Evolutionary conservation across 2,797 vertebrate species (phyloP).

Genomic region (Anguilla pacifica): DNA sequence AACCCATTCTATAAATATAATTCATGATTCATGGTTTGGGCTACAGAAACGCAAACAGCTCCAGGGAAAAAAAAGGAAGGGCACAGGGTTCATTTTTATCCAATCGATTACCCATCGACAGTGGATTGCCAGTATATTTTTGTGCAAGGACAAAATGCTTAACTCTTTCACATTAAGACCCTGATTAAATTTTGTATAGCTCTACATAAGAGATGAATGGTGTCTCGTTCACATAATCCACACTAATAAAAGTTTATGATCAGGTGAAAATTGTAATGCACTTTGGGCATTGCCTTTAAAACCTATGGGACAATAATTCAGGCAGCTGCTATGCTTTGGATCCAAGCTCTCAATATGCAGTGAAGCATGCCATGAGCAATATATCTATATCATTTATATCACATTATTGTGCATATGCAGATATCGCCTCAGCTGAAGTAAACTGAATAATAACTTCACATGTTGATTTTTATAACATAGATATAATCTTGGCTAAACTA

Average conservation of each 20-base stretch:
- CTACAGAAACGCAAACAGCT: too few relatives aligned
- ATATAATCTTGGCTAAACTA: too few relatives aligned
- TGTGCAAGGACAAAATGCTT: neutral
- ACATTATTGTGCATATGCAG: neutral
- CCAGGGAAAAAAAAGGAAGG: too few relatives aligned
- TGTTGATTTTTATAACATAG: neutral
- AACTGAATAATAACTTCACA: neutral
- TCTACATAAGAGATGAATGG: neutral
- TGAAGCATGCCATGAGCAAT: neutral
- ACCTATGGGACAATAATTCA: neutral
- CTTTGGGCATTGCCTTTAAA: slow-evolving; percentile 8
- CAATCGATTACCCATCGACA: neutral
- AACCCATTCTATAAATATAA: too few relatives aligned
- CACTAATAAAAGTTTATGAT: slow-evolving; percentile 21
- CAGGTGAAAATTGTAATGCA: slow-evolving; percentile 5
- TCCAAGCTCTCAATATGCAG: neutral
- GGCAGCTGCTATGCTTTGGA: neutral
- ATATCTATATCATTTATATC: neutral
- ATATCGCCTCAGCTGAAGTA: neutral
- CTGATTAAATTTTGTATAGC: neutral
- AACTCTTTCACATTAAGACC: neutral
- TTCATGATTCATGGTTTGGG: too few relatives aligned
- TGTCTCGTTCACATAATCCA: slow-evolving; percentile 9
- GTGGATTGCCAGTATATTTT: neutral
- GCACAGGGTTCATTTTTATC: neutral